Conservation (phyloP, 2,888 invertebrate species). For the Lacanobia wlatinum region DNA sequence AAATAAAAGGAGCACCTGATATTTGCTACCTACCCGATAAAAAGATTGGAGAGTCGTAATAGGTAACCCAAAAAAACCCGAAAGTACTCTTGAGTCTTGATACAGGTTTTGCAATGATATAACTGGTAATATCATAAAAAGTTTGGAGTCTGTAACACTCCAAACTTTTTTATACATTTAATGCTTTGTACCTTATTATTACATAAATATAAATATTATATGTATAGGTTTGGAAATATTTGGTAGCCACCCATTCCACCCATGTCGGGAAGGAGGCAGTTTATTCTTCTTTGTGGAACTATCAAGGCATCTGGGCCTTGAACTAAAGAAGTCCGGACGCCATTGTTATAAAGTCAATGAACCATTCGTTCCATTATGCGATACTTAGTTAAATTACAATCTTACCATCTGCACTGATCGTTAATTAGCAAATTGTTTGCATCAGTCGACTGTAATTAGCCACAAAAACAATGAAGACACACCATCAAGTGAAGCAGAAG, state of each 20-base stretch:
- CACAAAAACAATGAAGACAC: background rate
- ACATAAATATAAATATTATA: no score
- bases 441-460: constrained; percentile 21
- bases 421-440: constrained; percentile 32
- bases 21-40: no score
- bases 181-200: no score
- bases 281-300: background rate
- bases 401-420: constrained; percentile 18
- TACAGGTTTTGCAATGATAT: background rate
- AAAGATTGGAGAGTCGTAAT: no score
- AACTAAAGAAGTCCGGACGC: background rate
- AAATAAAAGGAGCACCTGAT: no score
- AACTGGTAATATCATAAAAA: no score
- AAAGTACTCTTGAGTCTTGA: no score
- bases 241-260: background rate
- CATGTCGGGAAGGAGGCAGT: background rate
- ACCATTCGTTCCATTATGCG: background rate
- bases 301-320: background rate
- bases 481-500: constrained; percentile 11
- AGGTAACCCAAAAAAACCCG: no score
- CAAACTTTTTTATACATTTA: background rate
- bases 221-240: background rate
- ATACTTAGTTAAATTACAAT: constrained; percentile 22
- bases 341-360: constrained; percentile 1
- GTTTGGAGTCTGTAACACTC: background rate